phyloP scores from a whole-genome alignment of 2,797 vertebrate species.

The Heliangelus exortis region DNA sequence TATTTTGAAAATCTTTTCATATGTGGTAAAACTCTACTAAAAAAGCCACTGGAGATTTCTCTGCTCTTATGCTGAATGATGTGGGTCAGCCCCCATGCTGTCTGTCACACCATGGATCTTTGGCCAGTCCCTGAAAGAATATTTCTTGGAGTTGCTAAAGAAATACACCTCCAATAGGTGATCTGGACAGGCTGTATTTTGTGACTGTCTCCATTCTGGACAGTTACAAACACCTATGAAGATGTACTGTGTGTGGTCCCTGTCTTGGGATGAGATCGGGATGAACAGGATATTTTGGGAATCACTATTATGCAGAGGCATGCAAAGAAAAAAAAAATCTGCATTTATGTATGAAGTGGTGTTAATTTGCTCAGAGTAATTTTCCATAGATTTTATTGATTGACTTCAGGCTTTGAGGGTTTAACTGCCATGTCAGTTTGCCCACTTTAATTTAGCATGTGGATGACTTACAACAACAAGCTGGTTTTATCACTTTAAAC shows the following conservation, averaged over 20 bases:
- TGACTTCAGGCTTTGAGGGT: constrained; percentile 48
- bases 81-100: background rate
- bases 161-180: background rate
- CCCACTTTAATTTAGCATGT: constrained; percentile 65
- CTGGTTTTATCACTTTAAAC: constrained; percentile 55
- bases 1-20: background rate
- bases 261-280: background rate
- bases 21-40: background rate
- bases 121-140: background rate
- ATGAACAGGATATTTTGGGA: background rate
- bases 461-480: constrained; percentile 59
- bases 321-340: background rate
- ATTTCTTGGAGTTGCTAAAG: background rate
- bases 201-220: background rate
- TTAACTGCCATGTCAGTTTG: constrained; percentile 59
- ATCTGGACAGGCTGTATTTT: background rate
- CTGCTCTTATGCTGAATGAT: background rate
- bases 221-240: background rate
- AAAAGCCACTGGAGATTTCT: background rate
- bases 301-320: background rate
- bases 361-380: constrained; percentile 53
- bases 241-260: background rate
- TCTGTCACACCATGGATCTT: background rate
- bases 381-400: constrained; percentile 72
- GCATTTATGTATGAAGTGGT: constrained; percentile 19